Evolutionary conservation across 2,888 invertebrate genomes (phyloP), one percentile per base, ranked within the genome.

Genomic region (Anoplius nigerrimus): DNA sequence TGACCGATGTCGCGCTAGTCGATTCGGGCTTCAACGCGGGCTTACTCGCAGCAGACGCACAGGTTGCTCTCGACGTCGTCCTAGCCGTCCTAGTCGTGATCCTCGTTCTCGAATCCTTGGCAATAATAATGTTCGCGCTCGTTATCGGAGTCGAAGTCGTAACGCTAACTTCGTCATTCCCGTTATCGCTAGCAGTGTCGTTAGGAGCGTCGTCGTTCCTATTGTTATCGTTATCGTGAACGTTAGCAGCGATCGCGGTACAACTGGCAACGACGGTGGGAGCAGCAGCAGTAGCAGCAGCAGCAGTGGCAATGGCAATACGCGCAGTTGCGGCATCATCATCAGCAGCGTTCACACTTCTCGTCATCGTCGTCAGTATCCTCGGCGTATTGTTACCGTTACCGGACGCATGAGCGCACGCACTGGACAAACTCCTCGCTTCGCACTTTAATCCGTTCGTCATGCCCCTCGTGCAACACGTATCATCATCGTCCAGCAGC

Each of bases 361-460:
- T 63, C 66, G 59, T 68, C 76, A 63, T 73, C 70, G 56, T 71
- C 65, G 18, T 54, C 54, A 52, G 27, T 34, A 51, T 21, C 5
- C 45, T 62, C 54, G 54, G 8, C 48, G 18, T 48, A 4, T 18
- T 5, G 46, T 24, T 51, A 16, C 46, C 22, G 58, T 48, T 22
- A 42, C 21, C 5, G 54, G 54, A 24, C 51, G n/a, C 34, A 48
- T 53, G 53, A 61, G 22, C 18, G 43, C 22, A 54, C 54, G 62
- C 45, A 22, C 54, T 45, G 45, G 45, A 18, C 62, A 43, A 18
- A 45, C 21, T 21, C 48, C 22, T 59, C 53, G 51, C 46, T n/a
- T n/a, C n/a, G 61, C 62, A 22, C 51, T 52, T 55, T 18, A 45
- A 61, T 43, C 18, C 66, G 58, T 62, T 60, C 58, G 68, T 68